Evolutionary conservation across 2,113 vertebrate species (phyloP).

Genomic region (Leptodactylus fuscus): DNA sequence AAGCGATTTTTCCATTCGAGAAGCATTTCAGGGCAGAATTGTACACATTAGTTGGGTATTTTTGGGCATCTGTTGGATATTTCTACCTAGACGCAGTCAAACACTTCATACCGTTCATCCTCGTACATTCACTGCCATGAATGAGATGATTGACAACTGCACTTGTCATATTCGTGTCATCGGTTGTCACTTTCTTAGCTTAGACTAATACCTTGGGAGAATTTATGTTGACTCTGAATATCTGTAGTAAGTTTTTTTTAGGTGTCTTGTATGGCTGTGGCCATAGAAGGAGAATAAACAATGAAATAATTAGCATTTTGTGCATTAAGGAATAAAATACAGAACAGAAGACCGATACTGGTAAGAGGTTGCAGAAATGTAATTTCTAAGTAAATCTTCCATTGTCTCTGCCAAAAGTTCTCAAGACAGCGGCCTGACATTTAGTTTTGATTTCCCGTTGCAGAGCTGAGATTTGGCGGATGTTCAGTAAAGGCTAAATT

Average conservation of each 20-base stretch:
- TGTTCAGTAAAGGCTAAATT: conserved; percentile 56
- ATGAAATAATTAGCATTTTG: neutral
- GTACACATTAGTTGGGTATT: no score
- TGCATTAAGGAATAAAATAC: neutral
- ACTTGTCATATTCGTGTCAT: no score
- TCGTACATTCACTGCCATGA: neutral
- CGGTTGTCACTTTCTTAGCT: no score
- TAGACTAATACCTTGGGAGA: no score
- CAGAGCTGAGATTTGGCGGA: conserved; percentile 45
- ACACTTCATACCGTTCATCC: no score
- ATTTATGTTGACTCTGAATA: no score
- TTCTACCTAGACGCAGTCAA: no score
- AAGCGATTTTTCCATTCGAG: no score
- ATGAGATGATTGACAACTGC: no score
- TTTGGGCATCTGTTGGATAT: no score
- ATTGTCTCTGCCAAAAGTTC: conserved; percentile 40
- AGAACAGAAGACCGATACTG: conserved; percentile 32
- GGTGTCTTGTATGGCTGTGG: neutral
- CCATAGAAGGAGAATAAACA: neutral
- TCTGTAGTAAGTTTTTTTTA: neutral
- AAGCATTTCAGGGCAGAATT: no score
- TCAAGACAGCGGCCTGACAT: conserved; percentile 31
- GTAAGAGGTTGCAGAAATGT: conserved; percentile 23
- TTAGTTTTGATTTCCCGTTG: conserved; percentile 53
- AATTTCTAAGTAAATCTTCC: conserved; percentile 28